These are phyloP conservation scores for Tipula unca DNA, from an alignment of 2,888 invertebrate species.

Conservation along the genomic window DNA sequence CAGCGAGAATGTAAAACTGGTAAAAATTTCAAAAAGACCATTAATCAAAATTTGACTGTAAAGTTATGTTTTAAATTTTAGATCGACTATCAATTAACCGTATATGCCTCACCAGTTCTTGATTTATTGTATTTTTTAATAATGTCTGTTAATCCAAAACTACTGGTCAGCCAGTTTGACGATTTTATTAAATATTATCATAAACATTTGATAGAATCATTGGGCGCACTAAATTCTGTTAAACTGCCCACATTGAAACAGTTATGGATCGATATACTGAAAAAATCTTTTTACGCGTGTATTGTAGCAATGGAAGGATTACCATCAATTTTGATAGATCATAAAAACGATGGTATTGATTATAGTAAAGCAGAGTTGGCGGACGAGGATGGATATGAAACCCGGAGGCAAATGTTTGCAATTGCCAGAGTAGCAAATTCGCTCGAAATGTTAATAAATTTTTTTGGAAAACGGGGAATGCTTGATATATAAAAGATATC, in stretches of 20 bases:
- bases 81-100: constrained; percentile 35
- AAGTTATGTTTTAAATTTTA: constrained; percentile 22
- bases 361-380: neutral
- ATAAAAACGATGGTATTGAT: neutral
- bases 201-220: neutral
- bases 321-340: neutral
- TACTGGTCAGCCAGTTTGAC: constrained; percentile 28
- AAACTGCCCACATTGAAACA: neutral
- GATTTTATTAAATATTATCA: constrained; percentile 30
- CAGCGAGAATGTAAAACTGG: constrained; percentile 25
- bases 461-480: neutral
- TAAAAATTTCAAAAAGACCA: neutral
- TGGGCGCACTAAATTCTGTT: neutral
- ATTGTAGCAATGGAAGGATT: neutral
- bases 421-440: neutral
- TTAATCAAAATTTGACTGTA: neutral
- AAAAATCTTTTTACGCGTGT: neutral
- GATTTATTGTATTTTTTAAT: constrained; percentile 34
- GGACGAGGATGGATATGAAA: neutral
- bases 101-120: constrained; percentile 33
- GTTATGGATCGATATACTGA: neutral
- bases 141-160: constrained; percentile 30
- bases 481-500: neutral
- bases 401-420: neutral
- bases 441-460: neutral